Evolutionary conservation across 2,797 vertebrate species (phyloP).

Genomic region (Periophthalmus magnuspinnatus): DNA sequence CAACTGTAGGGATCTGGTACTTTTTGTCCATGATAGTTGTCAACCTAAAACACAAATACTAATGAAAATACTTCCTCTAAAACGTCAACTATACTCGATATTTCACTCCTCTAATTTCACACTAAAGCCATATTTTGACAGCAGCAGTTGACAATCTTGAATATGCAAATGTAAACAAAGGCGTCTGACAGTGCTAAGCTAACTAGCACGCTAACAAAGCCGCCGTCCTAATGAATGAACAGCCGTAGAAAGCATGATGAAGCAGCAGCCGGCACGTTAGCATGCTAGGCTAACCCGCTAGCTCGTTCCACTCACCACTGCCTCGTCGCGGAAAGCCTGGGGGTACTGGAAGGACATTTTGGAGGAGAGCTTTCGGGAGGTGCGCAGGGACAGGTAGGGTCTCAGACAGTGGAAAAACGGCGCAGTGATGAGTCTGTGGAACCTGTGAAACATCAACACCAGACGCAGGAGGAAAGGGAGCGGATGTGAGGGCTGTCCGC

Average conservation of each 20-base stretch:
- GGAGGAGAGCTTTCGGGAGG: constrained; percentile 34
- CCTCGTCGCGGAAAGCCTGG: constrained; percentile 85
- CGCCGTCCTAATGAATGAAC: constrained; percentile 52
- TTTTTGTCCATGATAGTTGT: constrained; percentile 88
- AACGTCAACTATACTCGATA: not conserved
- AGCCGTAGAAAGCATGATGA: constrained; percentile 35
- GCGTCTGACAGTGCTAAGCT: constrained; percentile 36
- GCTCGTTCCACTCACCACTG: constrained; percentile 82
- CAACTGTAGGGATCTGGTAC: constrained; percentile 91
- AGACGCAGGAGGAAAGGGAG: constrained; percentile 9
- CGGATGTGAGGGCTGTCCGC: constrained; percentile 41
- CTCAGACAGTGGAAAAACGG: constrained; percentile 14
- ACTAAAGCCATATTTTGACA: not conserved
- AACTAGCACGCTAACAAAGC: constrained; percentile 74
- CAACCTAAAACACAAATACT: constrained; percentile 72
- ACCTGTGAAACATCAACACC: constrained; percentile 54
- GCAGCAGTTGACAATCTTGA: not conserved
- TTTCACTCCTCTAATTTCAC: not conserved
- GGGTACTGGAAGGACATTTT: constrained; percentile 88
- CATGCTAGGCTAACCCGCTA: constrained; percentile 48
- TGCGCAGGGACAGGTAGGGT: constrained; percentile 19
- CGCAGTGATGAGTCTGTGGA: constrained; percentile 31
- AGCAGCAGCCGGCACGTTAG: constrained; percentile 52
- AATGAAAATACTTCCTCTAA: not conserved
- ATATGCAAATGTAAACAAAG: constrained; percentile 23